phyloP scores from a whole-genome alignment of 2,888 invertebrate species.

The Xestia ashworthii region DNA sequence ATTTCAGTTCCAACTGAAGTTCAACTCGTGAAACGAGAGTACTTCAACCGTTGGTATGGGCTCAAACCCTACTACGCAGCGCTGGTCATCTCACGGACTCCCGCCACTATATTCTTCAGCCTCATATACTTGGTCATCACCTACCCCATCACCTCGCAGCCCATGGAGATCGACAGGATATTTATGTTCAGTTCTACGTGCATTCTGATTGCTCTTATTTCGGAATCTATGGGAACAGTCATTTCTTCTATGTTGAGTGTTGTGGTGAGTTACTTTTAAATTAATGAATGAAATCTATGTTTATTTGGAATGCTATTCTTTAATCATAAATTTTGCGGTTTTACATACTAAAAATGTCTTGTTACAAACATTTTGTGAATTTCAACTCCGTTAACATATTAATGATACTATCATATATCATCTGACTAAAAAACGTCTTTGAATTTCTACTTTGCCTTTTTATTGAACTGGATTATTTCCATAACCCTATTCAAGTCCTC shows the following conservation, averaged over 20 bases:
- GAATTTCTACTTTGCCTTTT: background rate
- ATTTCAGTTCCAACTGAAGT: constrained; percentile 95
- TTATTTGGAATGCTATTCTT: background rate
- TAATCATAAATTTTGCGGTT: background rate
- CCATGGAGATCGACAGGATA: constrained; percentile 92
- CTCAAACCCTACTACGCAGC: constrained; percentile 95
- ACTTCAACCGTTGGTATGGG: constrained; percentile 96
- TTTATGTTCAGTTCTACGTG: constrained; percentile 93
- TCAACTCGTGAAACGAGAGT: constrained; percentile 94
- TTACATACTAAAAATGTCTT: background rate
- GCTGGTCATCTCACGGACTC: constrained; percentile 93
- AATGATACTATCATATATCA: background rate
- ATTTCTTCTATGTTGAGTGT: constrained; percentile 94
- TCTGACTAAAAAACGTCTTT: background rate
- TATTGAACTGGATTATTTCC: background rate
- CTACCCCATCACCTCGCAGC: constrained; percentile 94
- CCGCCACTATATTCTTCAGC: constrained; percentile 93
- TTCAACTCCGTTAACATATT: no score
- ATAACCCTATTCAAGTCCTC: background rate
- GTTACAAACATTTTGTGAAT: background rate
- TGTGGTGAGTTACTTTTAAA: constrained; percentile 91
- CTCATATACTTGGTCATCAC: constrained; percentile 93
- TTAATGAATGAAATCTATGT: background rate
- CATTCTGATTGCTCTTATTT: constrained; percentile 93
- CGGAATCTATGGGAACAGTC: constrained; percentile 94